Base-by-base conservation (phyloP, 1,140 invertebrate species). In the Micrasema minimum region DNA sequence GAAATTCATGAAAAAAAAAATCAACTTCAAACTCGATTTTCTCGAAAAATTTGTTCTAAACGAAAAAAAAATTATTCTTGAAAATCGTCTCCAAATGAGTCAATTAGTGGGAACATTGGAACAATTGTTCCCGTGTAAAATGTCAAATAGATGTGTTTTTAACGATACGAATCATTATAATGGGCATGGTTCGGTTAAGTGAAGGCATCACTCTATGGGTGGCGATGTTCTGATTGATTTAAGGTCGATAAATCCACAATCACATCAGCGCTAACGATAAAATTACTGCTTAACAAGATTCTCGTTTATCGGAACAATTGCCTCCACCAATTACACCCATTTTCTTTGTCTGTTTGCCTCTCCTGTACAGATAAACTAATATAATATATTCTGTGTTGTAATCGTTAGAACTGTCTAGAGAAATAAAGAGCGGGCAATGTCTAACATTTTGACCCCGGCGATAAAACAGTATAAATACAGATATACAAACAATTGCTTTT, bases 91-190 rank as follows among this genome's bases (percentile, higher is more conserved):
- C n/a, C n/a, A n/a, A n/a, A n/a, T n/a, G n/a, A n/a, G n/a, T n/a
- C n/a, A n/a, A 12, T 59, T 23, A 59, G 55, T 53, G 23, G 51
- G 26, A 20, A 11, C 55, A 41, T 59, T 20, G 14, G 12, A 41
- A 59, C 37, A 41, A 59, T 59, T 41, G 37, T 59, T 3, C 10
- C 26, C 4, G 43, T 48, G 45, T 64, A 46, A 64, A 64, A 31
- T 64, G 61, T 64, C 43, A 64, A 61, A 48, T 64, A 31, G 46
- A 64, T 64, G 14, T 48, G 14, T 31, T 64, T 64, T 46, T 64
- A 48, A 64, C 45, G 23, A 35, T 2, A 46, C 22, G 45, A 64
- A 10, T 48, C 61, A 48, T 37, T 48, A 14, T 35, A 31, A 62
- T 41, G 18, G 37, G 16, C 16, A 7, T 43, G 37, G 2, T 22